Evolutionary conservation across 2,113 vertebrate genomes (phyloP).

Genomic region (Heliornis fulica): DNA sequence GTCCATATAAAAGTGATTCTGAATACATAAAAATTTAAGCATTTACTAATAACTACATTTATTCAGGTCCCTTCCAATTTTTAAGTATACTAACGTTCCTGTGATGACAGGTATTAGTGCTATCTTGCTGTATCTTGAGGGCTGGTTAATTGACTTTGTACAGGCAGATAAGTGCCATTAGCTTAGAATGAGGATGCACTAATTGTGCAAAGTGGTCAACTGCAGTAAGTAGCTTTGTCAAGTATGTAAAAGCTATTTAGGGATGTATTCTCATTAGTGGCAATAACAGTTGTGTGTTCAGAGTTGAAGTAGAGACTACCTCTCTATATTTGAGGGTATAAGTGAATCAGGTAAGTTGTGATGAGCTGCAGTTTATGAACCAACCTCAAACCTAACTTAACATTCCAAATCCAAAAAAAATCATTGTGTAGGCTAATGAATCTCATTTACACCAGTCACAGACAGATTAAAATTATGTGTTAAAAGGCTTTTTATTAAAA

Average conservation of each 20-base stretch:
- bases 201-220: neutral
- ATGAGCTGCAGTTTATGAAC: neutral
- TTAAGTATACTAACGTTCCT: neutral
- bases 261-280: neutral
- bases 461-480: neutral
- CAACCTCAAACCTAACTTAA: neutral
- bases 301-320: neutral
- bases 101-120: neutral
- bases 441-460: neutral
- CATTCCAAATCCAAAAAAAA: neutral
- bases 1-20: neutral
- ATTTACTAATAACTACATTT: neutral
- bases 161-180: neutral
- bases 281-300: neutral
- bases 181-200: neutral
- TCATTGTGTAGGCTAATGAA: neutral
- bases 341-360: neutral
- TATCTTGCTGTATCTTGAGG: neutral
- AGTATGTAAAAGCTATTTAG: neutral
- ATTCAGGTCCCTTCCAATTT: neutral
- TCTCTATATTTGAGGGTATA: neutral
- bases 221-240: neutral
- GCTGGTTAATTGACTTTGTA: neutral
- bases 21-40: neutral
- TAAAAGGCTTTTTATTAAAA: neutral